Percentiles rank a stretch among this genome's conserved stretches.
Conservation (phyloP, 1,140 invertebrate species). For the Drosophila nasuta region DNA sequence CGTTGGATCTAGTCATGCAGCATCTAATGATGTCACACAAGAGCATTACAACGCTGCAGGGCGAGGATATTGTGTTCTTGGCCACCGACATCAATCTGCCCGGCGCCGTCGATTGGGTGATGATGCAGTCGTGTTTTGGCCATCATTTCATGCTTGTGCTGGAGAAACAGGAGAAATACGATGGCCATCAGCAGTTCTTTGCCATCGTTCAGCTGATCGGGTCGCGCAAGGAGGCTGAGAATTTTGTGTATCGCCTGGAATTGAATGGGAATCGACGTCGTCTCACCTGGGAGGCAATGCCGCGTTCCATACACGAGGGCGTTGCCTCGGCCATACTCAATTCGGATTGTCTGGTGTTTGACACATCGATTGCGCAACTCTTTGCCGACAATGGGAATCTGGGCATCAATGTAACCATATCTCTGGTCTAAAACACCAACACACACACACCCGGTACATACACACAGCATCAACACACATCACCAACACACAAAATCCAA, state of each 20-base stretch:
- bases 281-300: constrained; percentile 99
- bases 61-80: constrained; percentile 99
- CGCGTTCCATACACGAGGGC: constrained; percentile 98
- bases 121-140: constrained; percentile 99
- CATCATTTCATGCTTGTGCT: constrained; percentile 99
- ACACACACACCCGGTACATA: neutral
- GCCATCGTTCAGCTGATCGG: constrained; percentile 99
- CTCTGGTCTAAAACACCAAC: constrained; percentile 88
- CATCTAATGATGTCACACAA: constrained; percentile 99
- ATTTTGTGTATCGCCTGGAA: constrained; percentile 99
- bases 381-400: constrained; percentile 99
- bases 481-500: too few species aligned
- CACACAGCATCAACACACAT: too few species aligned
- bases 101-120: constrained; percentile 99
- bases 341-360: constrained; percentile 99
- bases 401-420: constrained; percentile 99
- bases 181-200: constrained; percentile 99
- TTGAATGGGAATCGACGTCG: constrained; percentile 96
- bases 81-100: constrained; percentile 99
- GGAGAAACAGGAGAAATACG: constrained; percentile 99
- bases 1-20: constrained; percentile 97
- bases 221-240: constrained; percentile 99
- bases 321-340: constrained; percentile 99
- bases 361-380: constrained; percentile 98
- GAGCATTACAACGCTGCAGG: constrained; percentile 98